Evolutionary conservation across 2,888 invertebrate genomes (phyloP).

Genomic region (Apodemia duryi): DNA sequence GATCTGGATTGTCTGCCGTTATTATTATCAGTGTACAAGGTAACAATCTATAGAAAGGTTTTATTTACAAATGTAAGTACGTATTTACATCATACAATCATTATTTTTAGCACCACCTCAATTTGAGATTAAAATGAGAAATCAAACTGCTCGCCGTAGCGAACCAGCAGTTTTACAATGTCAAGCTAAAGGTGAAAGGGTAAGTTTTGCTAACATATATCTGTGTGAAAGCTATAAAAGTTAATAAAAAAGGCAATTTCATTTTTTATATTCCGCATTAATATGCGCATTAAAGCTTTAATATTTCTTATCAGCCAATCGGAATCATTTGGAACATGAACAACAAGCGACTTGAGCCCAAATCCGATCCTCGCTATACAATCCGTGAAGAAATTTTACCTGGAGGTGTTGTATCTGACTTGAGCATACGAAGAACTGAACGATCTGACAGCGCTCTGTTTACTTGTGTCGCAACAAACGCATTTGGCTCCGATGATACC

Average conservation of each 20-base stretch:
- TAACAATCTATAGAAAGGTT: constrained; percentile 41
- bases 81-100: not conserved
- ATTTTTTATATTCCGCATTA: not conserved
- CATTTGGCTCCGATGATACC: constrained; percentile 96
- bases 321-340: constrained; percentile 97
- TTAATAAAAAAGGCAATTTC: too few relatives aligned
- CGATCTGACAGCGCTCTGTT: constrained; percentile 93
- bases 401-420: constrained; percentile 91
- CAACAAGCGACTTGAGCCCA: constrained; percentile 93
- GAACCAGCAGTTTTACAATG: constrained; percentile 95
- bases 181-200: constrained; percentile 94
- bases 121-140: constrained; percentile 94
- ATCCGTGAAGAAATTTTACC: constrained; percentile 92
- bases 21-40: constrained; percentile 96
- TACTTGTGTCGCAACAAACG: constrained; percentile 95
- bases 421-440: constrained; percentile 94
- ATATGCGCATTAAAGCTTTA: not conserved
- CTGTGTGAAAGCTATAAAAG: not conserved
- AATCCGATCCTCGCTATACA: constrained; percentile 91
- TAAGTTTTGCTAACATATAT: constrained; percentile 32
- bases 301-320: constrained; percentile 80
- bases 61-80: not conserved
- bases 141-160: constrained; percentile 93
- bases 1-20: constrained; percentile 95
- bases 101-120: constrained; percentile 88